These are phyloP conservation scores for Troilus luridus DNA, from an alignment of 2,888 invertebrate species.

Conservation along the genomic window DNA sequence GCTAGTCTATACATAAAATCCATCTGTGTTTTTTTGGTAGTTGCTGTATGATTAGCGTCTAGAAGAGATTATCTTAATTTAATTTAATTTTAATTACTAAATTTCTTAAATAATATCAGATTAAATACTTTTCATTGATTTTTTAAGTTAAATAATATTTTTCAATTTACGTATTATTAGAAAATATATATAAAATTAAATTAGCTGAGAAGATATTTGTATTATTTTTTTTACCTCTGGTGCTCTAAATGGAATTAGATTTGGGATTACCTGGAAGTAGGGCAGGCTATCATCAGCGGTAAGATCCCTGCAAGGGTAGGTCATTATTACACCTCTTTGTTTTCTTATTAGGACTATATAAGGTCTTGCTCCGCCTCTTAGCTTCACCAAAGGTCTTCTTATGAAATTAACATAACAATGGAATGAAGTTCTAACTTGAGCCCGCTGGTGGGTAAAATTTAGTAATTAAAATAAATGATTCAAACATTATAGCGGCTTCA, in stretches of 20 bases:
- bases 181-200: not conserved
- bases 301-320: not conserved
- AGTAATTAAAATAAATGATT: no score
- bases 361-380: not conserved
- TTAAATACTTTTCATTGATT: no score
- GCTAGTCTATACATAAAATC: no score
- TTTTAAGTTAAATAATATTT: no score
- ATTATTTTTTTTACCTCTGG: not conserved
- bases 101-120: no score
- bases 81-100: no score
- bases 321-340: not conserved
- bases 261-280: not conserved
- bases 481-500: no score
- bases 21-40: no score
- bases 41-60: no score
- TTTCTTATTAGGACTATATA: not conserved
- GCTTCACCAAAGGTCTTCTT: not conserved
- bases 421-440: not conserved
- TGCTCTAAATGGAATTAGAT: not conserved
- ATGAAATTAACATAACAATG: not conserved
- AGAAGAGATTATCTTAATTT: no score
- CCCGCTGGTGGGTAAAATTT: no score
- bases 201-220: not conserved
- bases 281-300: not conserved
- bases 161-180: no score